phyloP scores from a whole-genome alignment of 2,888 invertebrate species.

The Ormyrus thymus region DNA sequence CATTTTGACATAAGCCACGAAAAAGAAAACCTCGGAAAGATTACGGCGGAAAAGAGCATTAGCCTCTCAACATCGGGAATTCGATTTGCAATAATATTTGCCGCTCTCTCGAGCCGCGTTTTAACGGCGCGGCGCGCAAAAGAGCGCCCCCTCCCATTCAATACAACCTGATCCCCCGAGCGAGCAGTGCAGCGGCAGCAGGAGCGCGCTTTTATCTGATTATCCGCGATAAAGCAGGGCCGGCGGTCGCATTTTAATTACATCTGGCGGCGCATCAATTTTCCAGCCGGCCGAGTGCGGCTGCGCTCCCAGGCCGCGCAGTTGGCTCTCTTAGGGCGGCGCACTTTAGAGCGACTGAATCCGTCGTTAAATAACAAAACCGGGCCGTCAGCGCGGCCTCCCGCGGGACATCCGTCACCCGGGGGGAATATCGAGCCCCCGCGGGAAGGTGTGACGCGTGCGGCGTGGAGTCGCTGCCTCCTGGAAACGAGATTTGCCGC shows the following conservation, averaged over 20 bases:
- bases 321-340: no score
- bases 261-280: conserved; percentile 46
- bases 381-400: conserved; percentile 21
- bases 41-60: no score
- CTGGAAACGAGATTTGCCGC: conserved; percentile 37
- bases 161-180: conserved; percentile 20
- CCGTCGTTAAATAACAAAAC: conserved; percentile 51
- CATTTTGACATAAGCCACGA: no score
- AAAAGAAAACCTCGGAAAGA: no score
- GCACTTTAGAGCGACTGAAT: conserved; percentile 31
- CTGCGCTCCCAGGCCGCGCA: neutral
- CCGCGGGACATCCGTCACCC: conserved; percentile 50
- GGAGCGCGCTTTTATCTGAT: conserved; percentile 23
- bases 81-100: neutral
- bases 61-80: no score
- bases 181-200: neutral
- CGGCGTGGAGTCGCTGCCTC: neutral
- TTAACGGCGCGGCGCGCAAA: neutral
- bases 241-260: conserved; percentile 49
- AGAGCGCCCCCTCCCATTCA: no score
- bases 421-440: conserved; percentile 27
- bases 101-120: neutral
- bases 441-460: conserved; percentile 36
- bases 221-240: conserved; percentile 8
- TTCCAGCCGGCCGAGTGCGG: conserved; percentile 37